Conservation (phyloP, 2,113 vertebrate species). For the Typhlomys cinereus region DNA sequence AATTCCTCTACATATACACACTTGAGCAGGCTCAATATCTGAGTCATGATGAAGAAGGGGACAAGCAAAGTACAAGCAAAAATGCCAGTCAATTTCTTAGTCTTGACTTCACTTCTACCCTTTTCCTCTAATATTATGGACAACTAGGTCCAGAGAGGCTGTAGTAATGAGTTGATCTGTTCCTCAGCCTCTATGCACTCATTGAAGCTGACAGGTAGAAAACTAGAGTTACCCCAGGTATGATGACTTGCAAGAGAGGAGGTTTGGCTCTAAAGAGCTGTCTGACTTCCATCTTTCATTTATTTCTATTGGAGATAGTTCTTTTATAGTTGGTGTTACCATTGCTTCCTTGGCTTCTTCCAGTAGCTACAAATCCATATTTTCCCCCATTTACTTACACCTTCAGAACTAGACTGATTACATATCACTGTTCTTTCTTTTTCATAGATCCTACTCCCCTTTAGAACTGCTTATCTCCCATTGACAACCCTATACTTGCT, state of each 20-base stretch:
- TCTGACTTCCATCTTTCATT: conserved; percentile 42
- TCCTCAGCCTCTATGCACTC: conserved; percentile 30
- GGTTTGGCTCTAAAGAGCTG: conserved; percentile 42
- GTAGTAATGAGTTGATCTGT: conserved; percentile 4
- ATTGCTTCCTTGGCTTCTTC: conserved; percentile 23
- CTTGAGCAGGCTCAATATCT: neutral
- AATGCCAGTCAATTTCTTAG: neutral
- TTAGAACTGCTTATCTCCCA: neutral
- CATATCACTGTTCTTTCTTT: neutral
- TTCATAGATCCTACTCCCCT: neutral
- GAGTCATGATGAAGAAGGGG: neutral
- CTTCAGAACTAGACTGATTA: neutral
- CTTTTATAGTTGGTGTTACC: conserved; percentile 36
- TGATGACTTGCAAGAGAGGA: conserved; percentile 36
- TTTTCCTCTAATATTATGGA: neutral
- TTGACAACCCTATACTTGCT: neutral
- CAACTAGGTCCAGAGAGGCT: neutral
- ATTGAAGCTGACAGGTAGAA: conserved; percentile 61
- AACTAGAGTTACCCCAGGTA: conserved; percentile 29
- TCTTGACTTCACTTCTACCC: neutral
- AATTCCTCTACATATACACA: neutral
- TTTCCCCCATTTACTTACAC: neutral
- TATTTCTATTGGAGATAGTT: conserved; percentile 31
- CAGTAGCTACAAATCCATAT: neutral
- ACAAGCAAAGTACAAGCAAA: neutral